A percentile compares a stretch with the other conserved stretches of the same genome.
Conservation (phyloP, 2,888 invertebrate species). For the Sicus ferrugineus region DNA sequence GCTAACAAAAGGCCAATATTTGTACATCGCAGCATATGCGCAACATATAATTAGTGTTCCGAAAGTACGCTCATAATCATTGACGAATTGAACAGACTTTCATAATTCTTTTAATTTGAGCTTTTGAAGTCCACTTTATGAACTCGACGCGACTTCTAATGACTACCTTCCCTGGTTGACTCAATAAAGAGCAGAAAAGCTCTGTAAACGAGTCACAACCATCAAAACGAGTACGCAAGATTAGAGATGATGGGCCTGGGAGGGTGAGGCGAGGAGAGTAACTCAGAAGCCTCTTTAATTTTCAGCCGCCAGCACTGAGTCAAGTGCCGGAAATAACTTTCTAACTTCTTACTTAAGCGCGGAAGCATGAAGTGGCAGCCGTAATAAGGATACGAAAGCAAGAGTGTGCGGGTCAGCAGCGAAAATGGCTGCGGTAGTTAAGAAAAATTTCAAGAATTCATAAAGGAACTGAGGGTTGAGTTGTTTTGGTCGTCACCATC, state of each 20-base stretch:
- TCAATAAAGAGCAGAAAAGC: background rate
- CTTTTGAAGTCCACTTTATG: background rate
- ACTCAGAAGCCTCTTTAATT: too few relatives aligned
- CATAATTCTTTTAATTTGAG: background rate
- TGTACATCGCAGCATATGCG: too few relatives aligned
- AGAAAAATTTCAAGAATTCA: background rate
- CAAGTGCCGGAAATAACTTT: conserved; percentile 26
- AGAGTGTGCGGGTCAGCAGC: background rate
- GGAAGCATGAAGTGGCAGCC: conserved; percentile 24
- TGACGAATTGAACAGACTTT: too few relatives aligned
- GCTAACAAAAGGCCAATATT: too few relatives aligned
- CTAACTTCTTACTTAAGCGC: conserved; percentile 22
- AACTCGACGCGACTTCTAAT: background rate
- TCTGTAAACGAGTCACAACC: too few relatives aligned
- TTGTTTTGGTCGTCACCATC: too few relatives aligned
- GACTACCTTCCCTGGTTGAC: background rate
- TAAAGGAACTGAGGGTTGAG: too few relatives aligned
- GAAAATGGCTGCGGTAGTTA: background rate
- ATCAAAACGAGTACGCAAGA: too few relatives aligned
- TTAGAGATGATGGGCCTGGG: background rate
- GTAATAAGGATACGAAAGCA: conserved; percentile 25
- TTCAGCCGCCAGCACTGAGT: conserved; percentile 11
- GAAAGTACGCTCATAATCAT: too few relatives aligned
- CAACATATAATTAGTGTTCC: too few relatives aligned
- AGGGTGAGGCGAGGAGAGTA: background rate